phyloP scores from a whole-genome alignment of 2,888 invertebrate genomes.

The Campoplex capitator region DNA sequence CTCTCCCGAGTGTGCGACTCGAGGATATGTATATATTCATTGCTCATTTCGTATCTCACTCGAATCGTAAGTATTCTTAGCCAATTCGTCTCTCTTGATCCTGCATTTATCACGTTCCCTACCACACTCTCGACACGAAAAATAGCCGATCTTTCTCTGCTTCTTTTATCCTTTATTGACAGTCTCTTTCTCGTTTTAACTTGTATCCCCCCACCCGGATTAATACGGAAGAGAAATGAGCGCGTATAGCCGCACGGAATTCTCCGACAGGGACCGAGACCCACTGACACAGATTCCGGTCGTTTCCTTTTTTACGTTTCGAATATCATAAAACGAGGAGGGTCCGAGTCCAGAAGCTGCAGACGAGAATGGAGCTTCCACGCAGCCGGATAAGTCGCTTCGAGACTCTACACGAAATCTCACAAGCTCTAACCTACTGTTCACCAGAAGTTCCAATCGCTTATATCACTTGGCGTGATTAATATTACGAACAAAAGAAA shows the following conservation, averaged over 20 bases:
- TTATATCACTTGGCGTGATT: background rate
- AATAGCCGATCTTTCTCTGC: constrained; percentile 58
- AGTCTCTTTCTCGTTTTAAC: constrained; percentile 44
- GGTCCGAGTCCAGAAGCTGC: constrained; percentile 76
- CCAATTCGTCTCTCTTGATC: constrained; percentile 53
- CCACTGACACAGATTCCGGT: constrained; percentile 83
- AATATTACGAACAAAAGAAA: constrained; percentile 30
- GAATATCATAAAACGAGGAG: constrained; percentile 84
- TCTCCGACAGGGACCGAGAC: constrained; percentile 77
- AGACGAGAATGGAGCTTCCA: constrained; percentile 78
- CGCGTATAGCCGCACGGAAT: constrained; percentile 45
- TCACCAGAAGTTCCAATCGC: background rate
- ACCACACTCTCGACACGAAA: constrained; percentile 35
- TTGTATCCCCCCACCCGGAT: constrained; percentile 31
- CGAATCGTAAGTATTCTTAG: constrained; percentile 8
- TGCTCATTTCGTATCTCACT: constrained; percentile 27
- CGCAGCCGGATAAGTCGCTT: constrained; percentile 67
- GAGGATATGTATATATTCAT: background rate
- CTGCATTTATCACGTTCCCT: constrained; percentile 37
- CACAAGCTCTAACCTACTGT: background rate
- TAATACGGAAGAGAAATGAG: constrained; percentile 54
- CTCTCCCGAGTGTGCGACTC: background rate
- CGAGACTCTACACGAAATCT: constrained; percentile 18
- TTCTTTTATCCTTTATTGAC: constrained; percentile 60
- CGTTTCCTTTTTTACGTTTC: constrained; percentile 84